phyloP scores from a whole-genome alignment of 92 coral and sea anemone genomes.

The Meandrina meandrites region DNA sequence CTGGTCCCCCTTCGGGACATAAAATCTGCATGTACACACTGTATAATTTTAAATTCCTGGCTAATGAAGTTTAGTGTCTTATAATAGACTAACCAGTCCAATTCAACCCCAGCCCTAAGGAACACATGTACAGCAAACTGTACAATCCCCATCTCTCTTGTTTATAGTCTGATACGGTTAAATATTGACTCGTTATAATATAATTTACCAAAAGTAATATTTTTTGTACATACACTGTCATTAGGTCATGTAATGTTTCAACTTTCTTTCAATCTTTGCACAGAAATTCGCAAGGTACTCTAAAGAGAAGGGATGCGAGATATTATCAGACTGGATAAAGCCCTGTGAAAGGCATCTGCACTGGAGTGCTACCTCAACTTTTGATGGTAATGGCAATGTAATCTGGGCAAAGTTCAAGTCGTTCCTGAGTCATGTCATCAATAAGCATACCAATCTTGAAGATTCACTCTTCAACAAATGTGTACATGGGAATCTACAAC shows the following conservation, averaged over 20 bases:
- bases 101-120: no score
- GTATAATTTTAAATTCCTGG: background rate
- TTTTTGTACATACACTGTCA: background rate
- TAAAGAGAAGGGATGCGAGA: constrained; percentile 56
- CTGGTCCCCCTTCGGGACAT: no score
- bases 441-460: constrained; percentile 43
- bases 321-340: constrained; percentile 50
- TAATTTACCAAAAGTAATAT: background rate
- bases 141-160: no score
- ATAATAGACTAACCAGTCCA: background rate
- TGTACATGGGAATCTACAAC: constrained; percentile 37
- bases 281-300: constrained; percentile 61
- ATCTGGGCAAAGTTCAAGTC: constrained; percentile 68
- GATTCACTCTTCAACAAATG: constrained; percentile 60
- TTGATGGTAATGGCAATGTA: constrained; percentile 48
- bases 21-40: background rate
- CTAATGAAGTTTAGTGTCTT: constrained; percentile 6
- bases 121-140: no score
- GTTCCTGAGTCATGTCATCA: constrained; percentile 42
- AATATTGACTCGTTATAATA: background rate
- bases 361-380: constrained; percentile 62
- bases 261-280: background rate
- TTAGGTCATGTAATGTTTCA: background rate
- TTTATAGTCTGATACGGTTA: background rate
- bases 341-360: constrained; percentile 60